Percentiles rank a stretch among this genome's conserved stretches.
phyloP scores from a whole-genome alignment of 2,797 vertebrate species.

The Chelidonichthys spinosus region DNA sequence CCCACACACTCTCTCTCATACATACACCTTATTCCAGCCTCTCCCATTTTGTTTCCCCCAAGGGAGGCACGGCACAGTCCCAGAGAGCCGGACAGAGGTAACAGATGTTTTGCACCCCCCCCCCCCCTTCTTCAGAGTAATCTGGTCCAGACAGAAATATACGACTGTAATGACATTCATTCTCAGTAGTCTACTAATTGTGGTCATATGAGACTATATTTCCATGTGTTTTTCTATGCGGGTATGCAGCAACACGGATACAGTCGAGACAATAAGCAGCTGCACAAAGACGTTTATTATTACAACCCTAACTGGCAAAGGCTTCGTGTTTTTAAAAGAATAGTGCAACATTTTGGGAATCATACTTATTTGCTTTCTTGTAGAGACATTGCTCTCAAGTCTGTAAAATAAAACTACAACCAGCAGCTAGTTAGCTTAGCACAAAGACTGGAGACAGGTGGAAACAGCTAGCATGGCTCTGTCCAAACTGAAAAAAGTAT shows the following conservation, averaged over 20 bases:
- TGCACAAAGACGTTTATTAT: background rate
- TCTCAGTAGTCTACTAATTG: slow-evolving; percentile 59
- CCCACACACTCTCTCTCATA: slow-evolving; percentile 10
- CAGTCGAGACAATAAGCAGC: slow-evolving; percentile 10
- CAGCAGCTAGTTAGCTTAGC: background rate
- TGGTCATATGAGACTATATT: slow-evolving; percentile 1
- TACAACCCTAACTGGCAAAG: background rate
- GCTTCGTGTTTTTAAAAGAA: background rate
- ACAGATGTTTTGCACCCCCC: slow-evolving; percentile 63
- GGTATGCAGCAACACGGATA: slow-evolving; percentile 1
- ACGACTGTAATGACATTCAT: slow-evolving; percentile 35
- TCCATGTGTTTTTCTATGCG: slow-evolving; percentile 20
- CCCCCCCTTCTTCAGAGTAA: slow-evolving; percentile 30
- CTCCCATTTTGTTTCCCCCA: slow-evolving; percentile 44
- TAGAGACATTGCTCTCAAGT: background rate
- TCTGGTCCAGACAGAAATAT: slow-evolving; percentile 48
- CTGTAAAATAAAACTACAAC: background rate
- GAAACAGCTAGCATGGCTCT: background rate
- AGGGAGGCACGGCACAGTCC: slow-evolving; percentile 50
- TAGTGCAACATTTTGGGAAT: background rate
- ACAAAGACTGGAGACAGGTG: background rate
- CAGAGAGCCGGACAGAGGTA: slow-evolving; percentile 56
- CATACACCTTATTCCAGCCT: slow-evolving; percentile 51
- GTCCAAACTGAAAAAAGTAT: background rate
- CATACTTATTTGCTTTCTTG: background rate